These are phyloP conservation scores for Acleris emargana DNA, from an alignment of 2,888 invertebrate genomes.

Conservation along the genomic window DNA sequence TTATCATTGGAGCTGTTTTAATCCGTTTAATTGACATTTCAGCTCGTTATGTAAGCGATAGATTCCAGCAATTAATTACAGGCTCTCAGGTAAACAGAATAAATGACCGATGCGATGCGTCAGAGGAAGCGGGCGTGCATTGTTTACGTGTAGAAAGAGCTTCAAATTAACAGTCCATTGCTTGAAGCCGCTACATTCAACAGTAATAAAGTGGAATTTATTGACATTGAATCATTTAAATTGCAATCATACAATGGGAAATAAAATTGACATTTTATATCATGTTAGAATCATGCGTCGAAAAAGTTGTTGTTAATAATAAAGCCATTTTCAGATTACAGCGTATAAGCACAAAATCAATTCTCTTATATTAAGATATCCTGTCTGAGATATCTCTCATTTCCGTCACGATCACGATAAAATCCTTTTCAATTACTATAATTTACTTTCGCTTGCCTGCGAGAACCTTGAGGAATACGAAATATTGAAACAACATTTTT, in stretches of 20 bases:
- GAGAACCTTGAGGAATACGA: slow-evolving; percentile 39
- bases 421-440: slow-evolving; percentile 31
- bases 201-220: too few relatives aligned
- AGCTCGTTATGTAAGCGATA: slow-evolving; percentile 55
- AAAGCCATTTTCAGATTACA: too few relatives aligned
- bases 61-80: slow-evolving; percentile 57
- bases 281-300: background rate
- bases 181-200: background rate
- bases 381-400: slow-evolving; percentile 1
- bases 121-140: slow-evolving; percentile 15
- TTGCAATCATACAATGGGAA: too few relatives aligned
- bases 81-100: slow-evolving; percentile 43
- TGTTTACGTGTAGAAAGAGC: slow-evolving; percentile 5
- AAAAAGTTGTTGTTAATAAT: background rate
- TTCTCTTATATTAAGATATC: background rate
- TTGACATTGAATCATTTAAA: too few relatives aligned
- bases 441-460: slow-evolving; percentile 28
- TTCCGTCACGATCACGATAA: slow-evolving; percentile 17
- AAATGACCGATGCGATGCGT: slow-evolving; percentile 37
- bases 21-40: slow-evolving; percentile 68
- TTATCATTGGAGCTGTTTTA: slow-evolving; percentile 61
- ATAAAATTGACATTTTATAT: too few relatives aligned
- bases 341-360: background rate
- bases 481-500: slow-evolving; percentile 50
- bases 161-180: background rate